Base-by-base conservation (phyloP, 2,888 invertebrate species). In the Crossocerus cetratus region DNA sequence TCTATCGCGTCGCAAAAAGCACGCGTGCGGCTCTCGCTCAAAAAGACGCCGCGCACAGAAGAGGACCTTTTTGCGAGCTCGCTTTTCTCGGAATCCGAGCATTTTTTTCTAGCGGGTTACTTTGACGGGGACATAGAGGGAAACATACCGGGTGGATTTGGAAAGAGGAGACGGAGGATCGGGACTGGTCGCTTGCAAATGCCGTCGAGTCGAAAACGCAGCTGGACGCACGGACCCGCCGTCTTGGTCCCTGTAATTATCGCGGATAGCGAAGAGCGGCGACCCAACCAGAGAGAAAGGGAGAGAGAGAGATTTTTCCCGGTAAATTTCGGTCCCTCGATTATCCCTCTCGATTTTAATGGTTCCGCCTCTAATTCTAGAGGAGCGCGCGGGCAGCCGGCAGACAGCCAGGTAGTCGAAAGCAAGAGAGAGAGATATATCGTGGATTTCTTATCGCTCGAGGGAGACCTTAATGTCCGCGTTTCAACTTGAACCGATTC, bases 271-370 rank as follows among this genome's bases (percentile, higher is more conserved):
- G 49, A 16, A 0, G 49, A 16, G 49, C 68, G 54, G 32, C 49
- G n/a, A n/a, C n/a, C n/a, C n/a, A n/a, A n/a, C n/a, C 32, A 2
- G 32, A 32, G 11, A 32, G 23, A 32, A 32, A 32, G 23, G 8
- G 23, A 32, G 32, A 32, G 32, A 32, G 8, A 32, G 32, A 53
- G 22, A 57, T 23, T 57, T 57, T 57, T 20, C 32, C 13, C 13
- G n/a, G 49, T 49, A 49, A 49, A 49, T 49, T 16, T 14, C 16
- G 49, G 20, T 22, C 69, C 45, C 77, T 81, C 87, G 83, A 82
- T 87, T 87, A 87, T 87, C 86, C 84, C 84, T 84, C 78, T 75
- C 81, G 84, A 83, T 85, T 86, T 87, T 87, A 87, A 87, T 87
- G 87, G 83, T 78, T 81, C 81, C 72, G 78, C 80, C 84, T 83